Evolutionary conservation across 2,888 invertebrate genomes (phyloP).

Genomic region (Synergus gifuensis): DNA sequence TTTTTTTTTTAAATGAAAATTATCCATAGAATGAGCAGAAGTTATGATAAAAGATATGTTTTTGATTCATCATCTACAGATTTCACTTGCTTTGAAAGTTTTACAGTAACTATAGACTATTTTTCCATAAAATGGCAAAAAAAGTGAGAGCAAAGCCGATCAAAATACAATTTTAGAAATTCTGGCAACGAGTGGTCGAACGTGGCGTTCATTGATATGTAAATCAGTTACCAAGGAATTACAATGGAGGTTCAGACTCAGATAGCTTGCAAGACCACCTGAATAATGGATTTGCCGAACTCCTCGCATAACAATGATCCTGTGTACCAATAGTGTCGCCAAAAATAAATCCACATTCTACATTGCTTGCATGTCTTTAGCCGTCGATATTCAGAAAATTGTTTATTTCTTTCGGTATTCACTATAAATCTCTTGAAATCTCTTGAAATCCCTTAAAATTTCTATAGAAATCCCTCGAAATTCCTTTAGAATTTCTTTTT

Average conservation of each 20-base stretch:
- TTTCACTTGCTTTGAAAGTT: background rate
- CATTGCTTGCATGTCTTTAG: conserved; percentile 49
- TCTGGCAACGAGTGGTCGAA: conserved; percentile 56
- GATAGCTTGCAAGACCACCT: conserved; percentile 67
- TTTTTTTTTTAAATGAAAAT: too few relatives aligned
- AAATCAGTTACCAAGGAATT: conserved; percentile 75
- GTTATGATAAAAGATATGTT: too few relatives aligned
- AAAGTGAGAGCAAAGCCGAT: conserved; percentile 51
- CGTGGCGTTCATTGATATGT: conserved; percentile 74
- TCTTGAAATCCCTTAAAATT: too few relatives aligned
- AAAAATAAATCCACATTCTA: conserved; percentile 68
- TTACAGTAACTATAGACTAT: background rate
- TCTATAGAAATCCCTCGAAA: too few relatives aligned
- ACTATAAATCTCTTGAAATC: too few relatives aligned
- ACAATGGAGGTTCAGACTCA: conserved; percentile 71
- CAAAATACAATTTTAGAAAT: conserved; percentile 59
- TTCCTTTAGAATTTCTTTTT: too few relatives aligned
- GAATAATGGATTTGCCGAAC: conserved; percentile 74
- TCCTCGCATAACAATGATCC: conserved; percentile 72
- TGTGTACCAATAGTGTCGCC: conserved; percentile 67
- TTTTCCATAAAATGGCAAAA: background rate
- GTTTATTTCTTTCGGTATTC: background rate
- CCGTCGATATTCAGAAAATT: background rate
- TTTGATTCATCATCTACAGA: background rate
- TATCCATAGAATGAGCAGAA: too few relatives aligned